Base-by-base conservation (phyloP, 1,140 invertebrate genomes). In the Drosophila mauritiana region DNA sequence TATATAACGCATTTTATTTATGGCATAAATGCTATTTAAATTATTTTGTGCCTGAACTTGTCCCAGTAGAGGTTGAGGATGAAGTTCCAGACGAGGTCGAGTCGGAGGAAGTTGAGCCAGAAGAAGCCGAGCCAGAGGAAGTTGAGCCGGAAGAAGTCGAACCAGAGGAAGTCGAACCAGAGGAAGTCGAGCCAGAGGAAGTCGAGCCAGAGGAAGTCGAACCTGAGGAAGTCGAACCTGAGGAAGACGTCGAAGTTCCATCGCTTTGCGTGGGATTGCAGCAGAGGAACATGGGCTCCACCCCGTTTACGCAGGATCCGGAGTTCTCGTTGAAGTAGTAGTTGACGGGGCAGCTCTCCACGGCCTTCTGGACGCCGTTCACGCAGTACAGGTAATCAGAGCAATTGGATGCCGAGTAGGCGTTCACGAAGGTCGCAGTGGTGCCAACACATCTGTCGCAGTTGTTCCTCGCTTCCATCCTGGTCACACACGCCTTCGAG, bases 401-500 rank as follows among this genome's bases (percentile, higher is more conserved):
- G 52, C 82, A 86, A 37, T 54, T 65, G 39, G 40, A 68, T 25
- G 11, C 10, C 22, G 72, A 79, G 27, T 73, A 77, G 45, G 69
- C 63, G 22, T 83, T 86, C 13, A 84, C 82, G n/a, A 84, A 86
- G n/a, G 31, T 8, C 5, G 27, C 25, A 17, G 51, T 69, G 37
- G 64, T 63, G 31, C 78, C 78, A 13, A 74, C 3, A 15, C 82
- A 86, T 1, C 82, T 78, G 51, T 86, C 81, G 31, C 82, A 86
- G 31, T 78, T n/a, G 15, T 80, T 80, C 8, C 43, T 54, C 7
- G 82, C 82, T 12, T 40, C 8, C 42, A 45, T 49, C 12, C 82
- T 67, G n/a, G 40, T 25, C 17, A 84, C 73, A 31, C 82, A 86
- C 2, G 3, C 8, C 43, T 67, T 20, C 8, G 36, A 59, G 11